A percentile compares a stretch with the other conserved stretches of the same genome.
Evolutionary conservation across 2,113 vertebrate genomes (phyloP).

Genomic region (Puntigrus tetrazona): DNA sequence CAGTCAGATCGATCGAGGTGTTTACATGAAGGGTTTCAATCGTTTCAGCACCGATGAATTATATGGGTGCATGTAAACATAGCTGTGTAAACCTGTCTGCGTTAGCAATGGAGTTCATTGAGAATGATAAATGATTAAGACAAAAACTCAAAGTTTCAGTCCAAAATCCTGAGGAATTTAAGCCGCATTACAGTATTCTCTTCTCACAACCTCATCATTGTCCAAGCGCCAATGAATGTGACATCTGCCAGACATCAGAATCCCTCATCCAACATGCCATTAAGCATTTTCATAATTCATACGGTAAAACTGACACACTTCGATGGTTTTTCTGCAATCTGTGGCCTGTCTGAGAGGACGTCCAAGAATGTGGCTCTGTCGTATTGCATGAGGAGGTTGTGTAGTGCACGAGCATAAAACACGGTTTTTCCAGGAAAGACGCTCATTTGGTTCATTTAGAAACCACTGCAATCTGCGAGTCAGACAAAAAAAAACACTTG

Average conservation of each 20-base stretch:
- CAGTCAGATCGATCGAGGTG: neutral
- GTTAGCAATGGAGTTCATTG: neutral
- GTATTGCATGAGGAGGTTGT: neutral
- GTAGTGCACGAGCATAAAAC: conserved; percentile 25
- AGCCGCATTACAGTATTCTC: neutral
- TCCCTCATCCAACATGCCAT: neutral
- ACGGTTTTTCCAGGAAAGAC: conserved; percentile 15
- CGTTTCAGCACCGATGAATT: neutral
- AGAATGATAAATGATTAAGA: neutral
- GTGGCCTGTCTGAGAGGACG: neutral
- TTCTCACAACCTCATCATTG: neutral
- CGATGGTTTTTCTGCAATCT: conserved; percentile 7
- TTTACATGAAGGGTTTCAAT: neutral
- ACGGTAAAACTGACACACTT: conserved; percentile 25
- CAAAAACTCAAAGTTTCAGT: neutral
- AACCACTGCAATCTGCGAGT: conserved; percentile 21
- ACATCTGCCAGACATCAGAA: neutral
- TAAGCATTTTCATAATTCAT: conserved; percentile 4
- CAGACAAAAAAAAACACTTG: conserved; percentile 17
- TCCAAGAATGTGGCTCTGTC: conserved; percentile 13
- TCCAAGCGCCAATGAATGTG: neutral
- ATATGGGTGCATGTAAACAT: neutral
- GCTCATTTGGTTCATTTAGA: conserved; percentile 8
- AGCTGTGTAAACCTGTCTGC: neutral
- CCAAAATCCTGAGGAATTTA: neutral